Conservation (phyloP, 2,888 invertebrate species). For the Siphonodentalium dalli region DNA sequence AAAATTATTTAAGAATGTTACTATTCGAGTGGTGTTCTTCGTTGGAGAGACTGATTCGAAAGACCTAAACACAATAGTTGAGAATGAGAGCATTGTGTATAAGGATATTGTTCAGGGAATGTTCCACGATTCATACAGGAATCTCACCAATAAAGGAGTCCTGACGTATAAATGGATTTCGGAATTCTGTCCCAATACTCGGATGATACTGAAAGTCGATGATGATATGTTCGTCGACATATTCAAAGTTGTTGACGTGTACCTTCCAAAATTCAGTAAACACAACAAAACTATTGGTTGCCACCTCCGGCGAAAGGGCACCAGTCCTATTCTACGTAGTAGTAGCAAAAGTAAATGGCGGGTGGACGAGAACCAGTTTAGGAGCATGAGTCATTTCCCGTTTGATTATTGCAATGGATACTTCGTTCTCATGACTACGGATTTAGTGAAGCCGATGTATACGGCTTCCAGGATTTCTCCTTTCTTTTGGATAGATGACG, state of each 20-base stretch:
- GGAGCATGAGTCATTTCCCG: slow-evolving; percentile 47
- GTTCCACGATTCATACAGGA: slow-evolving; percentile 45
- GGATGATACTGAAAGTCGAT: slow-evolving; percentile 46
- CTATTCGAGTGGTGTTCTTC: slow-evolving; percentile 42
- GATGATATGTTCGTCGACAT: slow-evolving; percentile 54
- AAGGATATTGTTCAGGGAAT: slow-evolving; percentile 52
- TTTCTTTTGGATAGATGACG: slow-evolving; percentile 64
- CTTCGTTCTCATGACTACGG: slow-evolving; percentile 44
- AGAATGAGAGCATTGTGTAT: slow-evolving; percentile 42
- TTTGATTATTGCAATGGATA: slow-evolving; percentile 59
- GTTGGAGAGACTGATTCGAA: slow-evolving; percentile 35
- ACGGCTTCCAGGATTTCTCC: slow-evolving; percentile 48
- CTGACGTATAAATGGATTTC: slow-evolving; percentile 45
- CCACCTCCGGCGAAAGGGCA: slow-evolving; percentile 37
- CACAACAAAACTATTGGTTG: slow-evolving; percentile 40
- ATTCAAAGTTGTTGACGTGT: slow-evolving; percentile 37
- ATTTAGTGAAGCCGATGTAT: slow-evolving; percentile 50
- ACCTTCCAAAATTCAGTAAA: slow-evolving; percentile 32
- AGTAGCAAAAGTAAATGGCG: slow-evolving; percentile 48
- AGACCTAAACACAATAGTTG: slow-evolving; percentile 36
- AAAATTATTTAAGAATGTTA: slow-evolving; percentile 32
- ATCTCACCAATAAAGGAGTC: slow-evolving; percentile 52
- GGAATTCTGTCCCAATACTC: slow-evolving; percentile 40
- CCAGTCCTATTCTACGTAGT: slow-evolving; percentile 42
- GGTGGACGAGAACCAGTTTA: slow-evolving; percentile 43